Base-by-base conservation (phyloP, 1,140 invertebrate species). In the Acromyrmex charruanus region DNA sequence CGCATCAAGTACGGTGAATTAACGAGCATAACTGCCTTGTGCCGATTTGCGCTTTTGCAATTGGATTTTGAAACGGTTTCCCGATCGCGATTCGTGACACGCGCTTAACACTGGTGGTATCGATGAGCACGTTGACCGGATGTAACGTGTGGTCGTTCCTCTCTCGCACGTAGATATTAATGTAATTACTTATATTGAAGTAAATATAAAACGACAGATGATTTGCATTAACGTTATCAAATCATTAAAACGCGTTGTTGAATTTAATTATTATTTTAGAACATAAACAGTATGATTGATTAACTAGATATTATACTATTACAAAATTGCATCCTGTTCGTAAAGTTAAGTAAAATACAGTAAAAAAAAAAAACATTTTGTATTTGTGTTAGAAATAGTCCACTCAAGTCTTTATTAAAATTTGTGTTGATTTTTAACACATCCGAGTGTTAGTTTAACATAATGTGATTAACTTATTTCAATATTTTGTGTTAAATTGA, bases 21-120 rank as follows among this genome's bases (percentile, higher is more conserved):
- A 90, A 90, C 89, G 69, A 90, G 88, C 89, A 90, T 90, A 79
- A 90, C 89, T 69, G 89, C 88, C 89, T 90, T 90, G 86, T 90
- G 80, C 89, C 86, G 89, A 90, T 90, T 90, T 55, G 58, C 53
- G 61, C 10, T 90, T 89, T 90, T 88, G 89, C 88, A 90, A 90
- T 63, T 77, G 69, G 3, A 39, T 85, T 90, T 90, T 90, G 88
- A 90, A 90, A 90, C 51, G 55, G 55, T 81, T 90, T 81, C 72
- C 88, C 88, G 88, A 90, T 90, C 88, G 75, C 75, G 86, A 90
- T 90, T 90, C 88, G 58, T 51, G 89, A 90, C 89, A 90, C 86
- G 88, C 77, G 79, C 77, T 66, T 51, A 82, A 55, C 35, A 12
- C 5, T 28, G 16, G 39, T 71, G 77, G 12, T 79, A 81, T 86